Percentiles rank a stretch among this genome's conserved stretches.
Evolutionary conservation across 2,888 invertebrate genomes (phyloP).

Genomic region (Diaphora mendica): DNA sequence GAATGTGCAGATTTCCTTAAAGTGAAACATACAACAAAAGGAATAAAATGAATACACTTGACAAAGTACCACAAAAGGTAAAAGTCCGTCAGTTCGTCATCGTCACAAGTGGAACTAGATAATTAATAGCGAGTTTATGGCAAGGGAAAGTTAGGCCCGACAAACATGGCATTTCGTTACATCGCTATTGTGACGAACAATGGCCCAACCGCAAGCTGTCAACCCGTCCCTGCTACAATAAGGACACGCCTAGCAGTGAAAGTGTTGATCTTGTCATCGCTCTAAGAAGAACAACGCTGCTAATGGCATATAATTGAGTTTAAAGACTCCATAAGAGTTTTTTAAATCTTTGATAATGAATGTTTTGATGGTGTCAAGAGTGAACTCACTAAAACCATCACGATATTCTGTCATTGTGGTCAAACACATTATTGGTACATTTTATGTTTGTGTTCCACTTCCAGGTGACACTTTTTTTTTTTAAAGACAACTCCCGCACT

Average conservation of each 20-base stretch:
- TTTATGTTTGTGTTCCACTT: not conserved
- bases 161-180: conserved; percentile 64
- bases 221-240: conserved; percentile 51
- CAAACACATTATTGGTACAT: not conserved
- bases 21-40: not conserved
- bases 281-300: conserved; percentile 26
- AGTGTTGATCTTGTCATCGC: conserved; percentile 51
- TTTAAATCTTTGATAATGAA: not conserved
- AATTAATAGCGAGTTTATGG: conserved; percentile 49
- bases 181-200: conserved; percentile 69
- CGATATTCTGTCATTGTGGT: not conserved
- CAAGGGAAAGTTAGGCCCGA: conserved; percentile 60
- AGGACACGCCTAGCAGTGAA: conserved; percentile 58
- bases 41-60: conserved; percentile 2
- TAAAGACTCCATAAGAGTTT: not conserved
- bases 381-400: not conserved
- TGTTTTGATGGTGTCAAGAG: not conserved
- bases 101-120: conserved; percentile 39
- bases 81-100: conserved; percentile 23
- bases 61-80: conserved; percentile 14
- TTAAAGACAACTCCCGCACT: no score
- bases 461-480: not conserved
- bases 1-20: not conserved
- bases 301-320: conserved; percentile 27
- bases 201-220: conserved; percentile 56